Evolutionary conservation across 92 coral and sea anemone genomes (phyloP).

Genomic region (Galaxea fascicularis): DNA sequence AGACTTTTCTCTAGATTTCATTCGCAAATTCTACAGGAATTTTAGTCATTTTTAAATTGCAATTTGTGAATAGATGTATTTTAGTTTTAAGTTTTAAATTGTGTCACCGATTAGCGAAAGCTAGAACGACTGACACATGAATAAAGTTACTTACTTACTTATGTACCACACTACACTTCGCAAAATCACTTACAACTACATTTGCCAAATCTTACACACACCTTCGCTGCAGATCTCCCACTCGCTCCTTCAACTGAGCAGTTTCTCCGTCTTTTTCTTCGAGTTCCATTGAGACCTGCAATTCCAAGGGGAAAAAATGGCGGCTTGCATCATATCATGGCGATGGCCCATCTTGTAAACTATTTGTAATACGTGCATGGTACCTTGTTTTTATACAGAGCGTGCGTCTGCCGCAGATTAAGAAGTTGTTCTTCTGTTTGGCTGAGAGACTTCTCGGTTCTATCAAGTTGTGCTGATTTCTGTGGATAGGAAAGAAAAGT

Average conservation of each 20-base stretch:
- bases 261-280: constrained; percentile 82
- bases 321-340: no score
- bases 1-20: no score
- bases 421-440: constrained; percentile 76
- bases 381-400: constrained; percentile 90
- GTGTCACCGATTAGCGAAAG: no score
- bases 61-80: no score
- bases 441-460: constrained; percentile 81
- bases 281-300: constrained; percentile 72
- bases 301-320: background rate
- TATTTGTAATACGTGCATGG: background rate
- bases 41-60: no score
- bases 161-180: no score
- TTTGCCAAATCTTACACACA: constrained; percentile 9
- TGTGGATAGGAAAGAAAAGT: background rate
- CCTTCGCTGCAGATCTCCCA: constrained; percentile 87
- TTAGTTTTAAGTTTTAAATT: no score
- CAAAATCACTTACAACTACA: no score
- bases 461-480: constrained; percentile 91
- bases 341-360: background rate
- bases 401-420: constrained; percentile 86
- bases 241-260: constrained; percentile 73
- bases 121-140: no score
- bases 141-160: no score
- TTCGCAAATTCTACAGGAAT: no score